Percentiles rank a stretch among this genome's conserved stretches.
Conservation (phyloP, 2,888 invertebrate genomes). For the Charanyca ferruginea region DNA sequence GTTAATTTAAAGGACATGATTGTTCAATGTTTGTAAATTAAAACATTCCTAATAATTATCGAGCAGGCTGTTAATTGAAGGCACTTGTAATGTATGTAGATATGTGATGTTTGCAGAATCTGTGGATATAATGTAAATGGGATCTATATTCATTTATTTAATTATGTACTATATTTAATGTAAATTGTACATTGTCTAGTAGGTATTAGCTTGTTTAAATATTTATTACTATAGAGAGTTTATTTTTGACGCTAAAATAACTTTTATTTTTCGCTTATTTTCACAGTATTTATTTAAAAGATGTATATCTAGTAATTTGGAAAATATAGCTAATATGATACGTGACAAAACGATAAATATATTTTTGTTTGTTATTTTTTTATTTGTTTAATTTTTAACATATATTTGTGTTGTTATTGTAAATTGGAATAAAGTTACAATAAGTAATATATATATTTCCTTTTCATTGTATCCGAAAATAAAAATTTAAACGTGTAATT, state of each 20-base stretch:
- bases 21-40: slow-evolving; percentile 34
- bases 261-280: slow-evolving; percentile 58
- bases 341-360: slow-evolving; percentile 35
- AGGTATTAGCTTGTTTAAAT: slow-evolving; percentile 70
- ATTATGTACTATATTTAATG: too few relatives aligned
- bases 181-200: slow-evolving; percentile 73
- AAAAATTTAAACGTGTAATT: too few relatives aligned
- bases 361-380: slow-evolving; percentile 57
- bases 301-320: slow-evolving; percentile 36
- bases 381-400: slow-evolving; percentile 45
- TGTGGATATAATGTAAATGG: slow-evolving; percentile 63
- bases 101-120: slow-evolving; percentile 60
- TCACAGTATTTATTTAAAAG: slow-evolving; percentile 50
- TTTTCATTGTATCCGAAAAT: slow-evolving; percentile 6
- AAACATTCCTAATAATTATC: slow-evolving; percentile 22
- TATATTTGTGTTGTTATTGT: slow-evolving; percentile 53
- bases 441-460: slow-evolving; percentile 26
- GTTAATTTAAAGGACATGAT: slow-evolving; percentile 6
- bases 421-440: slow-evolving; percentile 58
- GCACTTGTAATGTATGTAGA: slow-evolving; percentile 62
- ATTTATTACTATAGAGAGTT: slow-evolving; percentile 56
- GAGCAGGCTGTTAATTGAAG: slow-evolving; percentile 42
- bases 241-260: slow-evolving; percentile 52
- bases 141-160: too few relatives aligned
- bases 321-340: slow-evolving; percentile 9